A percentile compares a stretch with the other conserved stretches of the same genome.
These are phyloP conservation scores for Megalurothrips usitatus DNA, from an alignment of 2,888 invertebrate genomes.

Conservation along the genomic window DNA sequence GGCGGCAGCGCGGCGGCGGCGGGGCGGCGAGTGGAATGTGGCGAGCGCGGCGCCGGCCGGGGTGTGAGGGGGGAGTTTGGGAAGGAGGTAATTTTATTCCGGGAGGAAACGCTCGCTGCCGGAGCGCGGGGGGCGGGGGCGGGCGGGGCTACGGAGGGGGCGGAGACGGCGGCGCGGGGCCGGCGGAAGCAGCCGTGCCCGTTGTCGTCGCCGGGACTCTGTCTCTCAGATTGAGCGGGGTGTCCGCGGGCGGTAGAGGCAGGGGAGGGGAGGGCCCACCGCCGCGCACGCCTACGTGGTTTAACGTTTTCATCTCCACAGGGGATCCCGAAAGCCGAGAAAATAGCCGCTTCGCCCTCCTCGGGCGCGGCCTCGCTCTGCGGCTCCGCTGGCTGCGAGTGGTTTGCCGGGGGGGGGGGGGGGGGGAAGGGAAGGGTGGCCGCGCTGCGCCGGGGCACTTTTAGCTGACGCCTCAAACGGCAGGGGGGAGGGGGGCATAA, in stretches of 20 bases:
- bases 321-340: background rate
- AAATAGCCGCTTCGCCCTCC: background rate
- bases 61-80: background rate
- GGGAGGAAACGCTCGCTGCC: background rate
- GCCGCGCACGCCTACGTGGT: background rate
- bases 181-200: background rate
- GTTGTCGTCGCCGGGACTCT: background rate
- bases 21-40: too few relatives aligned
- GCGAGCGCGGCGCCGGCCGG: background rate
- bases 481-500: background rate
- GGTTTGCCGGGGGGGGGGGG: background rate
- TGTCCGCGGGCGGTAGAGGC: background rate
- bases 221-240: background rate
- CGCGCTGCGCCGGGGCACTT: background rate
- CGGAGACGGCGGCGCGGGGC: background rate
- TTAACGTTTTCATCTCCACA: constrained; percentile 7
- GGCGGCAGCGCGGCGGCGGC: too few relatives aligned
- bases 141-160: background rate
- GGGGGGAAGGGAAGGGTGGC: background rate
- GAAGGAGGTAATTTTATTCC: background rate
- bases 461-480: background rate
- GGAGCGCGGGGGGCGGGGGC: background rate
- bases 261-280: background rate
- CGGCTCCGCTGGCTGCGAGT: background rate
- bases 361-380: too few relatives aligned